These are phyloP conservation scores for Bungarus multicinctus DNA, from an alignment of 2,113 vertebrate genomes.

Conservation along the genomic window DNA sequence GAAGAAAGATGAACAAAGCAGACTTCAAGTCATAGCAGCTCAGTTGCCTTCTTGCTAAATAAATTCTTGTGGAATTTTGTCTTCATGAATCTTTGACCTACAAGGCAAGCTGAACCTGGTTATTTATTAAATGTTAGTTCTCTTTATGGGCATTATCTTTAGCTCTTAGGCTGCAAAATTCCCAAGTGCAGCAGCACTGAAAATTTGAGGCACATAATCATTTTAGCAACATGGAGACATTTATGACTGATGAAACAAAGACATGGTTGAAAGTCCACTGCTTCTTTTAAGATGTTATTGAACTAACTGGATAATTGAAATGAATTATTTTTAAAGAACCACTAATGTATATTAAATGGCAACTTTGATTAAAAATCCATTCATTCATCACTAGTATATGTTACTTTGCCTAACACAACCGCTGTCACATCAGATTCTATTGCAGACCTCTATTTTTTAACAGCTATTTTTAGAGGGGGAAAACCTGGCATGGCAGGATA, in stretches of 20 bases:
- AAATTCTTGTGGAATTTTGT: neutral
- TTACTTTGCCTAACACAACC: neutral
- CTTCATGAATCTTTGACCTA: neutral
- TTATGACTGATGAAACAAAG: neutral
- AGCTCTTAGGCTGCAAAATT: neutral
- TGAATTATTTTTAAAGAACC: neutral
- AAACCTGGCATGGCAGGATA: neutral
- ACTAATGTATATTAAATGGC: neutral
- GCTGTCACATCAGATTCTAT: neutral
- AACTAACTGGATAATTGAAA: neutral
- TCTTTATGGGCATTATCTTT: neutral
- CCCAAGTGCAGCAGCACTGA: neutral
- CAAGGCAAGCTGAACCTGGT: neutral
- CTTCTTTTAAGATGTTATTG: neutral
- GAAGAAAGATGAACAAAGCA: neutral
- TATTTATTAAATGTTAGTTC: conserved; percentile 8
- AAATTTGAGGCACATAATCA: neutral
- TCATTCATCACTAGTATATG: neutral
- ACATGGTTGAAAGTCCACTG: neutral
- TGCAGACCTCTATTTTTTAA: neutral
- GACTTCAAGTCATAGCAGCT: no score
- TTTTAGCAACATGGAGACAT: neutral
- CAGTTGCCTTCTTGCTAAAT: neutral
- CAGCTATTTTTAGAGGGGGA: neutral
- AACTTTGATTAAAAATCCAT: neutral